Base-by-base conservation (phyloP, 2,888 invertebrate genomes). In the Gymnosoma rotundatum region DNA sequence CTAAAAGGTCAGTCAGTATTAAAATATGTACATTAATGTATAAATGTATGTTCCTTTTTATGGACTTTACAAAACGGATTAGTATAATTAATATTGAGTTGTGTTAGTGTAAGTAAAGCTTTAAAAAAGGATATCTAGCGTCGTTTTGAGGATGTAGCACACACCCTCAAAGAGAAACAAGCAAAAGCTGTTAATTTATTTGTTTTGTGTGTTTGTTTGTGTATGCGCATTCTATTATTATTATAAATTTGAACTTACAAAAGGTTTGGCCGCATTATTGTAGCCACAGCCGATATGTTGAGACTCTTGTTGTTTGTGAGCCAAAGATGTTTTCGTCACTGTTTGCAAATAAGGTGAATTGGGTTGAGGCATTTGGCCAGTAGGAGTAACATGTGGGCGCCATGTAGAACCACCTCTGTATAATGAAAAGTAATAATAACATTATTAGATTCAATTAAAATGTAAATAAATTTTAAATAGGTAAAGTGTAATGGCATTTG, bases 181-280 rank as follows among this genome's bases (percentile, higher is more conserved):
- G 32, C 32, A 32, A 32, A 32, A 32, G 8, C 0, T 32, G 32
- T 5, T 32, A 32, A 32, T 32, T 32, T 6, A 32, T 5, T 32
- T 32, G 8, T 32, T 8, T 32, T 8, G 32, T 32, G 32, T 38
- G n/a, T 64, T 1, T 56, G 2, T 70, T 58, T 42, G 21, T 20
- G 38, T 14, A 9, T 10, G 52, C 52, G 18, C 4, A 9, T 16
- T 45, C n/a, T 66, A 32, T 48, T 63, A 56, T 50, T 10, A 60
- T 60, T 38, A 25, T 2, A 25, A 54, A 60, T 66, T 60, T 48
- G 18, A 66, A 91, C 90, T 91, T 88, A 90, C 90, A 93, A 97
- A 98, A 87, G 98, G 98, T 92, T 96, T 96, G 60, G 98, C 97
- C 86, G 96, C 94, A 89, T 96, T 94, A 93, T 98, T 98, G 93